Conservation (phyloP, 2,888 invertebrate genomes). For the Colletes collaris region DNA sequence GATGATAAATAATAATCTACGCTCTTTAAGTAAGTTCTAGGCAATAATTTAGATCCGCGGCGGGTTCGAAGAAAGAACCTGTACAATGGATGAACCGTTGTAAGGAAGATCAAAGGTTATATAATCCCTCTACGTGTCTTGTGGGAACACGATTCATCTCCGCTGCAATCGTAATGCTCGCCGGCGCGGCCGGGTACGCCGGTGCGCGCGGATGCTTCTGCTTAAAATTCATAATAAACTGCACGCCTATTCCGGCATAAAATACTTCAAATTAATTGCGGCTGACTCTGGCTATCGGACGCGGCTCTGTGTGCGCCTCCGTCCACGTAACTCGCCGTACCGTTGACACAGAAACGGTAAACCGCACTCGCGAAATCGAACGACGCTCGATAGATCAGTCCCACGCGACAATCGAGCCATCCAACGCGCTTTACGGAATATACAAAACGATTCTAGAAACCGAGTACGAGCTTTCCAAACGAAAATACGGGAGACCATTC, state of each 20-base stretch:
- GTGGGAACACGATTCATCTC: slow-evolving; percentile 73
- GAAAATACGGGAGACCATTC: too few relatives aligned
- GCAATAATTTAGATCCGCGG: slow-evolving; percentile 72
- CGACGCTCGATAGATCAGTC: not conserved
- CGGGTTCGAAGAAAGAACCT: slow-evolving; percentile 69
- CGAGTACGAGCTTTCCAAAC: too few relatives aligned
- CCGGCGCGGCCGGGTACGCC: slow-evolving; percentile 40
- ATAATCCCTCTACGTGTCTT: slow-evolving; percentile 73
- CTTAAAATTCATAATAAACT: slow-evolving; percentile 70
- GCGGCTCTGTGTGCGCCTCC: not conserved
- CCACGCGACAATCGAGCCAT: too few relatives aligned
- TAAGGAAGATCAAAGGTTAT: slow-evolving; percentile 73
- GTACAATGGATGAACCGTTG: slow-evolving; percentile 73
- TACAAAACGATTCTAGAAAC: too few relatives aligned
- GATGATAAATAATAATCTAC: slow-evolving; percentile 73
- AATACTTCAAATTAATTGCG: slow-evolving; percentile 64
- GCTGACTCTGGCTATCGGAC: slow-evolving; percentile 40
- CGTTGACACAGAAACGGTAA: slow-evolving; percentile 47
- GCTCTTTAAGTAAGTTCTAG: slow-evolving; percentile 71
- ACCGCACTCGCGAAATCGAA: slow-evolving; percentile 14
- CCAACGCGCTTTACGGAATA: too few relatives aligned
- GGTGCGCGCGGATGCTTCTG: slow-evolving; percentile 57
- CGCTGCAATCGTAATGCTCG: slow-evolving; percentile 69
- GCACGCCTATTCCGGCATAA: slow-evolving; percentile 58
- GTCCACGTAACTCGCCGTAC: not conserved